These are phyloP conservation scores for Rafetus swinhoei DNA, from an alignment of 2,113 vertebrate species.

Conservation along the genomic window DNA sequence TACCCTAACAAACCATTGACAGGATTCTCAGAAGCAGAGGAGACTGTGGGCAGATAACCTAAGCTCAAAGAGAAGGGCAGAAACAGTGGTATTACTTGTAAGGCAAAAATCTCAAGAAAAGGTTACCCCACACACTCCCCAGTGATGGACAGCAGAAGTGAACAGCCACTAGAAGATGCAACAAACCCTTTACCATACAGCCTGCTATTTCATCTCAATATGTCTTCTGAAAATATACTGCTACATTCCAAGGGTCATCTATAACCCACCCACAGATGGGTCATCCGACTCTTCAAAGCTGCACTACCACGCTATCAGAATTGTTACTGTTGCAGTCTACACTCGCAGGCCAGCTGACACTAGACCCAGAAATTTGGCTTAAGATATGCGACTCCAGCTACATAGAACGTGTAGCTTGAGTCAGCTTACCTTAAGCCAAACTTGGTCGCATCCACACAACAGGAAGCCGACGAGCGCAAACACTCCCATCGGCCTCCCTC, in stretches of 20 bases:
- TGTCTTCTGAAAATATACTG: not conserved
- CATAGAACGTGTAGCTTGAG: too few species aligned
- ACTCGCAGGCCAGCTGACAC: not conserved
- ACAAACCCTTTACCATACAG: not conserved
- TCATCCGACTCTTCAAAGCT: not conserved
- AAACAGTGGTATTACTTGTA: not conserved
- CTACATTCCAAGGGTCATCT: not conserved
- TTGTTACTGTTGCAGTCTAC: not conserved
- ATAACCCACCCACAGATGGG: not conserved
- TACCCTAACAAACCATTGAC: not conserved
- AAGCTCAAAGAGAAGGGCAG: not conserved
- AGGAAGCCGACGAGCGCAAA: too few species aligned
- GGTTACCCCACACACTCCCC: not conserved
- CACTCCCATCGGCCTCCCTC: too few species aligned
- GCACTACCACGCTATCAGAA: not conserved
- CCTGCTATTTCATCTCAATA: not conserved
- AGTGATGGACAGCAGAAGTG: not conserved
- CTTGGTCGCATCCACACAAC: too few species aligned
- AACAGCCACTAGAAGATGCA: not conserved
- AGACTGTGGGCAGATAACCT: too few species aligned
- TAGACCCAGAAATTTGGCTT: too few species aligned
- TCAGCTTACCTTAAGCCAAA: too few species aligned
- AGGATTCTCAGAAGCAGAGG: not conserved
- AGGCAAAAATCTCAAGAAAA: not conserved
- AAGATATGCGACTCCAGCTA: too few species aligned